Conservation (phyloP, 2,888 invertebrate species). For the Leptarthrus brevirostris region DNA sequence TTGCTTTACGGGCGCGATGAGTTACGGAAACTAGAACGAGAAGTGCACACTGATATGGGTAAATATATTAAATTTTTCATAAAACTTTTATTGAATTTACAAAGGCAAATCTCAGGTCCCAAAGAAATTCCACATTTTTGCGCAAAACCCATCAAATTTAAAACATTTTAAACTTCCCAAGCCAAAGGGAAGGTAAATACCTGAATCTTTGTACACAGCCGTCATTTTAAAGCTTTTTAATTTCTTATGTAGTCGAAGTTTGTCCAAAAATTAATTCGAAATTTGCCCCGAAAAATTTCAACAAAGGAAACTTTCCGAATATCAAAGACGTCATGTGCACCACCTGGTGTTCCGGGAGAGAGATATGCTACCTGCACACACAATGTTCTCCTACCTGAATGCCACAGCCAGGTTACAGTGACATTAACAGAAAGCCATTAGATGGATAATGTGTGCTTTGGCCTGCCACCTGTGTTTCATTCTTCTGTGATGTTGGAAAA, state of each 20-base stretch:
- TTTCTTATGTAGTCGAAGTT: constrained; percentile 40
- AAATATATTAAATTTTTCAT: too few species aligned
- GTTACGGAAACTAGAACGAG: too few species aligned
- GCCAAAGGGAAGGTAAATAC: too few species aligned
- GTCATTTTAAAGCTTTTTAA: constrained; percentile 26
- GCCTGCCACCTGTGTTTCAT: constrained; percentile 48
- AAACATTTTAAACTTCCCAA: too few species aligned
- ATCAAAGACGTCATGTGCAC: constrained; percentile 51
- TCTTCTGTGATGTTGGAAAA: constrained; percentile 46
- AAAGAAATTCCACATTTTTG: too few species aligned
- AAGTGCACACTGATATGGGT: too few species aligned
- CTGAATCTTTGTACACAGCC: too few species aligned
- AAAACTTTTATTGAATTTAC: too few species aligned
- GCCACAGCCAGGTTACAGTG: constrained; percentile 45
- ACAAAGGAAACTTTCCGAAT: constrained; percentile 42
- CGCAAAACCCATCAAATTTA: too few species aligned
- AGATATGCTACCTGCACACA: constrained; percentile 45
- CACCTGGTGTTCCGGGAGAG: constrained; percentile 48
- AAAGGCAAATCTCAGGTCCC: too few species aligned
- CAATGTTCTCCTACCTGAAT: constrained; percentile 35
- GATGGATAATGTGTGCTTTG: constrained; percentile 46
- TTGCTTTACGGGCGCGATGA: too few species aligned
- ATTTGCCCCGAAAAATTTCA: constrained; percentile 37
- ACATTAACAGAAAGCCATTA: constrained; percentile 51
- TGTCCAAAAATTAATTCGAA: constrained; percentile 45